phyloP scores from a whole-genome alignment of 1,140 invertebrate genomes.

The Drosophila suzukii region DNA sequence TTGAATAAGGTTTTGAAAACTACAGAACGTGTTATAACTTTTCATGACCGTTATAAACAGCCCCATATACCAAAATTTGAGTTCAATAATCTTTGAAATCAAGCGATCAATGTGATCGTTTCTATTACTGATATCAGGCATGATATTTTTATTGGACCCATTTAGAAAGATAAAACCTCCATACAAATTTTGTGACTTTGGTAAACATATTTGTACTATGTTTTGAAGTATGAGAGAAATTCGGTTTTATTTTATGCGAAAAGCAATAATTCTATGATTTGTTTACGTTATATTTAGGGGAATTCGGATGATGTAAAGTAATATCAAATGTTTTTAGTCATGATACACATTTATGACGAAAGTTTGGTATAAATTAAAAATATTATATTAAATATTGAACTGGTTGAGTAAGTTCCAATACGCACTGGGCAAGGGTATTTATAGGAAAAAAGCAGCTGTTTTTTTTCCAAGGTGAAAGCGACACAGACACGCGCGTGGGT shows the following conservation, averaged over 20 bases:
- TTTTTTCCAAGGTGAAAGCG: slow-evolving; percentile 47
- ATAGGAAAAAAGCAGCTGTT: slow-evolving; percentile 50
- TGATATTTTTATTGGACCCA: neutral
- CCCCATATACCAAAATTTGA: neutral
- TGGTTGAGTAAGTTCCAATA: neutral
- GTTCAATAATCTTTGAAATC: slow-evolving; percentile 1
- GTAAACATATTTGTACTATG: neutral
- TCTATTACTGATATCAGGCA: neutral
- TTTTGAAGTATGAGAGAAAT: neutral
- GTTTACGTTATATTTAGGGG: too few relatives aligned
- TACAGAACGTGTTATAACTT: neutral
- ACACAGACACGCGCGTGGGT: slow-evolving; percentile 8
- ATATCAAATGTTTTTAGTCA: too few relatives aligned
- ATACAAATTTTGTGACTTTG: neutral
- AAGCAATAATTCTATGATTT: too few relatives aligned
- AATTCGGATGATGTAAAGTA: too few relatives aligned
- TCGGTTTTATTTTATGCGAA: too few relatives aligned
- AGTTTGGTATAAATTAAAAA: too few relatives aligned
- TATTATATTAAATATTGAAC: too few relatives aligned
- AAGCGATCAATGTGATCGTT: neutral
- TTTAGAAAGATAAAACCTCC: neutral
- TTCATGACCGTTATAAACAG: neutral
- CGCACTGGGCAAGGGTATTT: slow-evolving; percentile 1
- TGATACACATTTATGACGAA: too few relatives aligned
- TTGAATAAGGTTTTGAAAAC: neutral